Evolutionary conservation across 2,113 vertebrate species (phyloP), one percentile per base, ranked within the genome.

Genomic region (Heptranchias perlo): DNA sequence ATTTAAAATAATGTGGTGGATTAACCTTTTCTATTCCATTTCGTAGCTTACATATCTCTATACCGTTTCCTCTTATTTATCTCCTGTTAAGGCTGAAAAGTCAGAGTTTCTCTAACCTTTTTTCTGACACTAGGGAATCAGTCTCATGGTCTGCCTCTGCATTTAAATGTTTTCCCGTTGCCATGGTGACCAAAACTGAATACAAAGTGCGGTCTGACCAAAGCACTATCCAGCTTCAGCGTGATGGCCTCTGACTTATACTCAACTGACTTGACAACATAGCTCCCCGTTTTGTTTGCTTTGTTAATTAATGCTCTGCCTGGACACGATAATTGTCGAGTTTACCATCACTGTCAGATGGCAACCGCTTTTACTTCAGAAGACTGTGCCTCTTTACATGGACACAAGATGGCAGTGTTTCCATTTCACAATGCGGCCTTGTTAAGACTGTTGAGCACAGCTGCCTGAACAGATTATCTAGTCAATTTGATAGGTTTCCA

Each of bases 381-480:
- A 44, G 82, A 52, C 84, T 5, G 44, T n/a, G 11, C 4, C 44
- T 87, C 84, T 44, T 65, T 44, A 65, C 6, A 13, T 28, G 61
- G 61, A 67, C 92, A 94, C 62, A 94, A 67, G 92, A 65, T 94
- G 92, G 92, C 92, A 67, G 62, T 28, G 10, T 65, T 94, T 65
- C 61, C n/a, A 25, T 44, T 94, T 94, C 21, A 23, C 62, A 94
- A 28, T 0, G 21, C n/a, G 44, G 25, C 52, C 91, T 61, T n/a
- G 58, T 62, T 35, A 39, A 35, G 28, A 89, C 25, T 54, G 23
- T 25, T 28, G 31, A 64, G 21, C 6, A 64, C 35, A 94, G 7
- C n/a, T 44, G 91, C 18, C 91, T 39, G 91, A 10, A 64, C 0
- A 44, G n/a, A 44, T 62, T 18, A 94, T 62, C 18, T 94, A 0